Evolutionary conservation across 2,797 vertebrate genomes (phyloP).

Genomic region (Petrocephalus sullivani): DNA sequence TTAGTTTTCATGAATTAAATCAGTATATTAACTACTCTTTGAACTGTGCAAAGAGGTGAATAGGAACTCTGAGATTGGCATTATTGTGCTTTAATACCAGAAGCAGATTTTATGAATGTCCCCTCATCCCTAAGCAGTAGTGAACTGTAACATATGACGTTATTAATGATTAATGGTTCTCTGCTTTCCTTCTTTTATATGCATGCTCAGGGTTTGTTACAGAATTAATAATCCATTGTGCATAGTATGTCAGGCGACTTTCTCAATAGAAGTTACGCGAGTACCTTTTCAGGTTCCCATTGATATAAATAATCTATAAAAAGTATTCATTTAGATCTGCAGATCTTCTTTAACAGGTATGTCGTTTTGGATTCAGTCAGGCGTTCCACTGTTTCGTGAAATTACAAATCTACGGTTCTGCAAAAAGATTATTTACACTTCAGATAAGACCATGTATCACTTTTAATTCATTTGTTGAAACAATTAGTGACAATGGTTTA

Average conservation of each 20-base stretch:
- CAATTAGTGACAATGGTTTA: neutral
- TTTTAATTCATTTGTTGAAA: neutral
- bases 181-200: neutral
- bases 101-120: slow-evolving; percentile 3
- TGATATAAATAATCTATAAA: neutral
- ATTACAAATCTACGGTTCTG: neutral
- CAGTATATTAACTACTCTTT: neutral
- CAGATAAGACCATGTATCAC: neutral
- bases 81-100: neutral
- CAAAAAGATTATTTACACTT: neutral
- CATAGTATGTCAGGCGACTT: neutral
- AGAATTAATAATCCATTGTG: slow-evolving; percentile 8
- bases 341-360: neutral
- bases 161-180: neutral
- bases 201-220: neutral
- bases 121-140: neutral
- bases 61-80: neutral
- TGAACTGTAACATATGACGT: slow-evolving; percentile 12
- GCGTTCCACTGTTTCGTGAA: neutral
- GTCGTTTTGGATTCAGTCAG: neutral
- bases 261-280: neutral
- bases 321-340: neutral
- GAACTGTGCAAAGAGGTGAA: neutral
- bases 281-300: neutral
- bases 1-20: neutral